A percentile compares a stretch with the other conserved stretches of the same genome.
Evolutionary conservation across 2,888 invertebrate genomes (phyloP).

Genomic region (Drosophila paranaensis): DNA sequence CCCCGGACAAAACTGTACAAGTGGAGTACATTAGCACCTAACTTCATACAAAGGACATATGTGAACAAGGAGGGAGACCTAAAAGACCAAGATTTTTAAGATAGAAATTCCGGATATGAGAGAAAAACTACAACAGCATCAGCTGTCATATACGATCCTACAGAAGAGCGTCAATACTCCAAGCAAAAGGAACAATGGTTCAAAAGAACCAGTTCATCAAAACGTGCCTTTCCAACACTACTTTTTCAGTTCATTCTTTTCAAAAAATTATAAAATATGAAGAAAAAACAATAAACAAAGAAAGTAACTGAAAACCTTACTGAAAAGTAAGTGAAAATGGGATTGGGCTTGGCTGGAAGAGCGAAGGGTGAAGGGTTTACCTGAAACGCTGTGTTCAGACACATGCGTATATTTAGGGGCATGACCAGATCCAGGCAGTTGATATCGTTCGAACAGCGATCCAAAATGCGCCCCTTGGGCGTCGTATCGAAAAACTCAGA

Average conservation of each 20-base stretch:
- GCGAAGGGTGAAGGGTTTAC: slow-evolving; percentile 63
- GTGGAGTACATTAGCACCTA: not conserved
- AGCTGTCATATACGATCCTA: no score
- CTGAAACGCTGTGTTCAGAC: slow-evolving; percentile 82
- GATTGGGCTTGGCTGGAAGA: not conserved
- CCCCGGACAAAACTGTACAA: not conserved
- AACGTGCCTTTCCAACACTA: no score
- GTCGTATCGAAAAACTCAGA: slow-evolving; percentile 88
- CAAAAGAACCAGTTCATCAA: no score
- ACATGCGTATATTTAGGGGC: slow-evolving; percentile 84
- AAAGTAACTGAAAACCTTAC: not conserved
- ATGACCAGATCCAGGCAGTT: slow-evolving; percentile 86
- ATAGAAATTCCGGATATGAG: no score
- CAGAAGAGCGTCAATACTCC: no score
- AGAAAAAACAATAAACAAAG: not conserved
- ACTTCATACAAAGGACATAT: not conserved
- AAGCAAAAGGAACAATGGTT: no score
- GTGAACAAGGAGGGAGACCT: not conserved
- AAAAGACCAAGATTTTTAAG: no score
- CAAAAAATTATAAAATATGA: not conserved
- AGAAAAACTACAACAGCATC: no score
- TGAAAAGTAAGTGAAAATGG: slow-evolving; percentile 2
- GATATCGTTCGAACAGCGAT: slow-evolving; percentile 88
- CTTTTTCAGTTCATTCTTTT: no score
- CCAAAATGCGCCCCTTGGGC: slow-evolving; percentile 88